phyloP scores from a whole-genome alignment of 2,113 vertebrate genomes.

The Apistogramma diplotaenia region DNA sequence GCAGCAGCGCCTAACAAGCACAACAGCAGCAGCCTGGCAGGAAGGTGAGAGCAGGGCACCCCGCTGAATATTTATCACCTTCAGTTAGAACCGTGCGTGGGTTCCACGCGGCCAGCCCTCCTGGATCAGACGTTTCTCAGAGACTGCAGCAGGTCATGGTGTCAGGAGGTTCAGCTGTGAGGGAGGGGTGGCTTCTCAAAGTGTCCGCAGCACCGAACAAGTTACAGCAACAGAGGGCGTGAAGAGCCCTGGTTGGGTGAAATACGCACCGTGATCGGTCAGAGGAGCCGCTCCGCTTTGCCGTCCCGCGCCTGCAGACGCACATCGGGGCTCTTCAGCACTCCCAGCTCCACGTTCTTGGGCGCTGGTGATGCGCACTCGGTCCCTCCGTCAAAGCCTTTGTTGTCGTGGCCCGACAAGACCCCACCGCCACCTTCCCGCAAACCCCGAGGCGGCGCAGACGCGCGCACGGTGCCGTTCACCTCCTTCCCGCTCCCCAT shows the following conservation, averaged over 20 bases:
- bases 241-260: neutral
- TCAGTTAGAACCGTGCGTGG: conserved; percentile 17
- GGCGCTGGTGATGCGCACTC: conserved; percentile 17
- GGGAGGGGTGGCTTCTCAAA: neutral
- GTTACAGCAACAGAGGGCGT: neutral
- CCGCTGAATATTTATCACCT: conserved; percentile 25
- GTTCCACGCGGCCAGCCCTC: neutral
- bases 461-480: conserved; percentile 2
- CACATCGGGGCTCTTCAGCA: conserved; percentile 42
- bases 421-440: conserved; percentile 27
- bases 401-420: conserved; percentile 53
- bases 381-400: conserved; percentile 52
- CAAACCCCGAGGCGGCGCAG: conserved; percentile 23
- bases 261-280: conserved; percentile 58
- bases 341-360: conserved; percentile 64
- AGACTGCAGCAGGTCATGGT: neutral
- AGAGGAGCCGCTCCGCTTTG: conserved; percentile 63
- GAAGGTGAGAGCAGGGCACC: neutral
- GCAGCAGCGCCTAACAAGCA: conserved; percentile 1
- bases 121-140: neutral
- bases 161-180: neutral
- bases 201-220: neutral
- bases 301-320: conserved; percentile 12
- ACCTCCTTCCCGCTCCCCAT: conserved; percentile 25
- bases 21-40: conserved; percentile 5